phyloP scores from a whole-genome alignment of 2,797 vertebrate species.

The Brachyalestes nurse region DNA sequence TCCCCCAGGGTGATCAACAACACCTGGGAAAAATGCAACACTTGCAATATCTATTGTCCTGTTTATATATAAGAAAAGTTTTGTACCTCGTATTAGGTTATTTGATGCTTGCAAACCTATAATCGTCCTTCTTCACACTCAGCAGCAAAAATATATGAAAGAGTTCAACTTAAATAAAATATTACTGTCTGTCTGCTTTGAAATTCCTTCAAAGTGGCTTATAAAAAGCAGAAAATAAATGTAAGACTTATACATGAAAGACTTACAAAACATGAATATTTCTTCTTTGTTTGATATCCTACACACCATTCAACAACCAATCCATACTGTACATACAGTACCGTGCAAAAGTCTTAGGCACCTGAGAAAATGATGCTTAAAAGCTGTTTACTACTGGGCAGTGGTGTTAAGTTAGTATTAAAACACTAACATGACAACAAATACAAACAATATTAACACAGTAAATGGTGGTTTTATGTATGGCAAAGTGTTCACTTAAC shows the following conservation, averaged over 20 bases:
- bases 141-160: background rate
- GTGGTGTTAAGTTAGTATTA: too few species aligned
- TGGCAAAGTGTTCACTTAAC: too few species aligned
- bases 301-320: too few species aligned
- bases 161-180: background rate
- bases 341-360: too few species aligned
- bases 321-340: too few species aligned
- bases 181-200: background rate
- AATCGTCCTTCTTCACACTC: background rate
- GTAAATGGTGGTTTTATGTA: too few species aligned
- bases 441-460: too few species aligned
- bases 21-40: background rate
- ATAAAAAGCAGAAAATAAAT: background rate
- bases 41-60: background rate
- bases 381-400: too few species aligned
- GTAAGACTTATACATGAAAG: background rate
- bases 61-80: background rate
- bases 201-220: background rate
- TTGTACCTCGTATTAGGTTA: background rate
- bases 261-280: too few species aligned
- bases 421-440: too few species aligned
- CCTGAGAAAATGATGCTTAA: too few species aligned
- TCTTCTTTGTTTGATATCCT: too few species aligned
- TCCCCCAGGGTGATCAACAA: background rate
- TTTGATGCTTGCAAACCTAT: background rate